Conservation (phyloP, 1,140 invertebrate species). For the Aradophagus sp. region DNA sequence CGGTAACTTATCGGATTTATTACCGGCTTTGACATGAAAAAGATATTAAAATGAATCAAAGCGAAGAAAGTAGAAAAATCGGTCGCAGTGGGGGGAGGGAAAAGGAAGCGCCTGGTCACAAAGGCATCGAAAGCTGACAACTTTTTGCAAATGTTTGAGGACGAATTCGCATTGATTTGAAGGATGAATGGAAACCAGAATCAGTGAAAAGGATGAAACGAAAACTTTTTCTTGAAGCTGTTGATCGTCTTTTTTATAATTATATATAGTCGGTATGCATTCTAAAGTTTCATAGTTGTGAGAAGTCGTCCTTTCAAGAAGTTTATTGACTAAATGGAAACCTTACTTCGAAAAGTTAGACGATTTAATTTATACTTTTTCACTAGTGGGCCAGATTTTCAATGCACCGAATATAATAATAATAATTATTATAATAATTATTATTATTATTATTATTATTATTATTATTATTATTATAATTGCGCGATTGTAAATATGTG, state of each 20-base stretch:
- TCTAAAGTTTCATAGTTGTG: slow-evolving; percentile 52
- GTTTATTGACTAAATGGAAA: slow-evolving; percentile 54
- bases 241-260: slow-evolving; percentile 55
- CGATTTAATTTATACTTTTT: slow-evolving; percentile 55
- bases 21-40: slow-evolving; percentile 9
- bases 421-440: too few species aligned
- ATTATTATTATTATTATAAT: too few species aligned
- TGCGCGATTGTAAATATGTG: slow-evolving; percentile 1
- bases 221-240: slow-evolving; percentile 56
- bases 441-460: too few species aligned
- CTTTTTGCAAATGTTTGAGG: slow-evolving; percentile 53
- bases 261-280: slow-evolving; percentile 54
- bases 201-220: slow-evolving; percentile 53
- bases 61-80: too few species aligned
- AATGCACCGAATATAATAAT: slow-evolving; percentile 18
- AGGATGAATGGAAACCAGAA: slow-evolving; percentile 51
- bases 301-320: slow-evolving; percentile 49
- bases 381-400: slow-evolving; percentile 10
- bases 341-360: slow-evolving; percentile 31
- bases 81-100: slow-evolving; percentile 20
- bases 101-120: slow-evolving; percentile 31
- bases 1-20: slow-evolving; percentile 20
- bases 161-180: slow-evolving; percentile 53
- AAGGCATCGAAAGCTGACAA: slow-evolving; percentile 41
- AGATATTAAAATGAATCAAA: slow-evolving; percentile 36